These are phyloP conservation scores for Cichlasoma orientale DNA, from an alignment of 2,797 vertebrate genomes.

Conservation along the genomic window DNA sequence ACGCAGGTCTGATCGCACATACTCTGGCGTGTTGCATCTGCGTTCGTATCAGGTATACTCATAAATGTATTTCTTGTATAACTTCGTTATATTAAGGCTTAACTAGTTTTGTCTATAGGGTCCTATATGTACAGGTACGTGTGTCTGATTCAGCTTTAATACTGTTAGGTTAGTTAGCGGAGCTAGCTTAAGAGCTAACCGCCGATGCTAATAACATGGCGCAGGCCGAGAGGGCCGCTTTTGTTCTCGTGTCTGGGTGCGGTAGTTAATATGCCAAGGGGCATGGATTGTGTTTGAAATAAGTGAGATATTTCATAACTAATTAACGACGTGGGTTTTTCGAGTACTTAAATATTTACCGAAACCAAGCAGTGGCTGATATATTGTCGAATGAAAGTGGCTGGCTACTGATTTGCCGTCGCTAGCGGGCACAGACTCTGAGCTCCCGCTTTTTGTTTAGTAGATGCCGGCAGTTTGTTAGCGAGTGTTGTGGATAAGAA, in stretches of 20 bases:
- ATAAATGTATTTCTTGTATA: accelerated
- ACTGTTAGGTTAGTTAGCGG: not conserved
- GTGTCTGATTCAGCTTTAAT: accelerated
- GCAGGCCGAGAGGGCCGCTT: slow-evolving; percentile 73
- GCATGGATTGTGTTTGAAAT: not conserved
- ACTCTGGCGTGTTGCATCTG: slow-evolving; percentile 56
- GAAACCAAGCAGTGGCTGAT: accelerated
- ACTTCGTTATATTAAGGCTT: accelerated
- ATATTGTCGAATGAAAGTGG: not conserved
- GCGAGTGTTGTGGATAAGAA: accelerated
- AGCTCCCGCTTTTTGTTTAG: slow-evolving; percentile 24
- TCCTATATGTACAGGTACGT: accelerated
- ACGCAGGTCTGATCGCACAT: slow-evolving; percentile 52
- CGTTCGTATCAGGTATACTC: slow-evolving; percentile 57
- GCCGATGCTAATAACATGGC: slow-evolving; percentile 68
- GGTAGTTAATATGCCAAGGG: slow-evolving; percentile 30
- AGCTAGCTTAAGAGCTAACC: slow-evolving; percentile 38
- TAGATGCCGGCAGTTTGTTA: too few species aligned
- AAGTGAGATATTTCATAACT: not conserved
- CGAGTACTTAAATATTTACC: accelerated
- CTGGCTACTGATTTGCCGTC: not conserved
- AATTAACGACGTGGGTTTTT: accelerated
- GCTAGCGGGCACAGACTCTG: not conserved
- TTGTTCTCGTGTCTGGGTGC: slow-evolving; percentile 76
- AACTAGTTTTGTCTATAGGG: accelerated